Percentiles rank a stretch among this genome's conserved stretches.
These are phyloP conservation scores for Anguilla rostrata DNA, from an alignment of 2,113 vertebrate species.

Conservation along the genomic window DNA sequence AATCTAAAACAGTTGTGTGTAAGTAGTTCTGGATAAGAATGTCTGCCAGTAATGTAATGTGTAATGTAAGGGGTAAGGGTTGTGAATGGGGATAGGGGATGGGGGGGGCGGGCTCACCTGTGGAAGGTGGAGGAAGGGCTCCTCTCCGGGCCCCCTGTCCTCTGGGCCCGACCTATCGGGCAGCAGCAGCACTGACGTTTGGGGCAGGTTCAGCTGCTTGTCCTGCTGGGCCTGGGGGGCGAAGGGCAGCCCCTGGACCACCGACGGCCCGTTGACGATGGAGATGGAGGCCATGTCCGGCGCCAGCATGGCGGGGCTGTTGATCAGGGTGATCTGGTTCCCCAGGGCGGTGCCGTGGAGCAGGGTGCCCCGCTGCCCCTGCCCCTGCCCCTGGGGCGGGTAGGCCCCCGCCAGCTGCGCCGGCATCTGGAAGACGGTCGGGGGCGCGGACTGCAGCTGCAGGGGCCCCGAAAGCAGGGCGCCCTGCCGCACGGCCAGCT, in stretches of 20 bases:
- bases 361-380: slow-evolving; percentile 53
- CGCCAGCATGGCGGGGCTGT: slow-evolving; percentile 59
- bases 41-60: no score
- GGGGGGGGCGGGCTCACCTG: slow-evolving; percentile 55
- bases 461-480: slow-evolving; percentile 68
- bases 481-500: slow-evolving; percentile 70
- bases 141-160: slow-evolving; percentile 51
- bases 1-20: no score
- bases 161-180: slow-evolving; percentile 58
- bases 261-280: slow-evolving; percentile 63
- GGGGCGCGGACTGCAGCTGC: slow-evolving; percentile 68
- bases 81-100: not conserved
- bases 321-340: slow-evolving; percentile 60
- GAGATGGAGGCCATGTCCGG: slow-evolving; percentile 67
- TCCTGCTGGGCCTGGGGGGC: slow-evolving; percentile 57
- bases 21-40: no score
- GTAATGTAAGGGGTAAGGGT: not conserved
- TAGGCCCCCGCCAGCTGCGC: slow-evolving; percentile 69
- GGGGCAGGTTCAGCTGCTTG: slow-evolving; percentile 59
- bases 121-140: slow-evolving; percentile 57
- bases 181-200: slow-evolving; percentile 66
- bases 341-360: slow-evolving; percentile 31
- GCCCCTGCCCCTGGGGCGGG: slow-evolving; percentile 57
- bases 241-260: slow-evolving; percentile 67
- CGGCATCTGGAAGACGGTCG: slow-evolving; percentile 75